phyloP scores from a whole-genome alignment of 2,797 vertebrate genomes.

The Leuciscus waleckii region DNA sequence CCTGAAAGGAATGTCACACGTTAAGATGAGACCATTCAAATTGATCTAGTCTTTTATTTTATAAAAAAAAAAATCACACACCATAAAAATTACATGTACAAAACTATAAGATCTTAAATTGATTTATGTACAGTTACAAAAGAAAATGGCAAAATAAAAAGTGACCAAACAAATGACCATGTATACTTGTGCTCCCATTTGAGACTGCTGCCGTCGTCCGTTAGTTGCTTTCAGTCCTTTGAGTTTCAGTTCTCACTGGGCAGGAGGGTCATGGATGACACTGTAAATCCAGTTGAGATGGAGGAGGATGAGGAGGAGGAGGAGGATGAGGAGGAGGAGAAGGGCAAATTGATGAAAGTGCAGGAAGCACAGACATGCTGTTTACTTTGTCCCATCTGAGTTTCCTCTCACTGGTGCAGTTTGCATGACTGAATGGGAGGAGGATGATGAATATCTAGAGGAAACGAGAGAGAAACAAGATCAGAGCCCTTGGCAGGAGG shows the following conservation, averaged over 20 bases:
- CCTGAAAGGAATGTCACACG: not conserved
- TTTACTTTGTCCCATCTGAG: conserved; percentile 41
- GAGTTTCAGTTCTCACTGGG: conserved; percentile 45
- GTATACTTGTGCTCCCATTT: conserved; percentile 37
- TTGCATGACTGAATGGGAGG: conserved; percentile 42
- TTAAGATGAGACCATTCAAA: not conserved
- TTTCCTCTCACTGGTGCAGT: conserved; percentile 25
- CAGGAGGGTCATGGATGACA: not conserved
- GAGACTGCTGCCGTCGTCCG: not conserved
- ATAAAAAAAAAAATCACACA: conserved; percentile 79
- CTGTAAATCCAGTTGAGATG: conserved; percentile 11
- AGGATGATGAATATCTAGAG: conserved; percentile 51
- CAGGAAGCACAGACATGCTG: conserved; percentile 39
- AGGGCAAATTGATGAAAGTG: conserved; percentile 35
- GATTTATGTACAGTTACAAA: conserved; percentile 85
- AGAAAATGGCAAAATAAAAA: conserved; percentile 78
- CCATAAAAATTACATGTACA: conserved; percentile 89
- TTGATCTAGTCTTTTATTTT: conserved; percentile 62
- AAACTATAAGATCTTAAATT: conserved; percentile 88
- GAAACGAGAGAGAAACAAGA: conserved; percentile 37
- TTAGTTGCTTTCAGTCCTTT: conserved; percentile 29
- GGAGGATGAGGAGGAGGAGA: conserved; percentile 7
- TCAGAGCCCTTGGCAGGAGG: conserved; percentile 51
- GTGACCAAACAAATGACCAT: conserved; percentile 55
- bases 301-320: conserved; percentile 1